These are phyloP conservation scores for Tenualosa ilisha DNA, from an alignment of 2,797 vertebrate genomes.

Conservation along the genomic window DNA sequence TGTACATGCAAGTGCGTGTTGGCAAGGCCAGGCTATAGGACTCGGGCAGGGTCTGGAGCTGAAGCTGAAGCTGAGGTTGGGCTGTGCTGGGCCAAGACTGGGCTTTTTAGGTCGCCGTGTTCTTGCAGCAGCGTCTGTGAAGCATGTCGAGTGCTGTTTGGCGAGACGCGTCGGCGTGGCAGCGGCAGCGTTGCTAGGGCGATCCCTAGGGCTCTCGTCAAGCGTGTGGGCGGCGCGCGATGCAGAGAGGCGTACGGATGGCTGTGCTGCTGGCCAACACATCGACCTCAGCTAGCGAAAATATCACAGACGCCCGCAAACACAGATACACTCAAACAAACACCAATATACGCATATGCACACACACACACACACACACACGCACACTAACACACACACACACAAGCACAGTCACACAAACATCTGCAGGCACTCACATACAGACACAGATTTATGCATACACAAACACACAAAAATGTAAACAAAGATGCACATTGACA, in stretches of 20 bases:
- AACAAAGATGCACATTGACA: background rate
- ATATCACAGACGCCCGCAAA: background rate
- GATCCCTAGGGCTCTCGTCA: slow-evolving; percentile 64
- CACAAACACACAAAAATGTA: background rate
- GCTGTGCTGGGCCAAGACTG: slow-evolving; percentile 24
- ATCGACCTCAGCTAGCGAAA: background rate
- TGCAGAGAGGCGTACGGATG: slow-evolving; percentile 45
- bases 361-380: background rate
- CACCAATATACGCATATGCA: background rate
- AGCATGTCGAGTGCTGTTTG: slow-evolving; percentile 50
- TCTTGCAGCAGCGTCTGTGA: slow-evolving; percentile 54
- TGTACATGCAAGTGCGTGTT: no score
- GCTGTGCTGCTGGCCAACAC: background rate
- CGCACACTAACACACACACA: background rate
- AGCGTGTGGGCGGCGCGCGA: slow-evolving; percentile 54
- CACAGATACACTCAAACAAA: background rate
- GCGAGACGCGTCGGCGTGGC: background rate
- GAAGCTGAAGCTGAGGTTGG: background rate
- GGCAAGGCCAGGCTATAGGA: background rate
- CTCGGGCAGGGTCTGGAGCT: background rate
- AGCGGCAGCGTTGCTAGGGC: slow-evolving; percentile 21
- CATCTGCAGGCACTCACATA: background rate
- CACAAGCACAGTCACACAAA: background rate
- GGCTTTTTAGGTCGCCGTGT: slow-evolving; percentile 77
- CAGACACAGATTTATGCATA: background rate